Conservation (phyloP, 2,113 vertebrate species). For the Engraulis encrasicolus region DNA sequence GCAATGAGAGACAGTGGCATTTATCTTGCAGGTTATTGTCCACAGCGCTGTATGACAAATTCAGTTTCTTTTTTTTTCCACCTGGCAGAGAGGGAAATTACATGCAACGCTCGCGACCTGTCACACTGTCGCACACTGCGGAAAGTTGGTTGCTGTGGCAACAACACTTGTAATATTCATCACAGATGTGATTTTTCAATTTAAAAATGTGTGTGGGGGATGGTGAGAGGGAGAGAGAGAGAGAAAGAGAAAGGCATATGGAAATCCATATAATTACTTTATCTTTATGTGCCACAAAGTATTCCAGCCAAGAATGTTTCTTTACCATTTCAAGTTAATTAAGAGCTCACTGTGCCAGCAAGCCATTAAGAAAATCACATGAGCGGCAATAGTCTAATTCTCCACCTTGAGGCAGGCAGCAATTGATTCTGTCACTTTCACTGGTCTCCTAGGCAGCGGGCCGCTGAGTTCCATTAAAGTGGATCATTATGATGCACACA, state of each 20-base stretch:
- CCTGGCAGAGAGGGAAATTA: constrained; percentile 37
- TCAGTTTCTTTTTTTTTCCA: constrained; percentile 27
- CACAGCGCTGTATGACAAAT: constrained; percentile 13
- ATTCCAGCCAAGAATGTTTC: constrained; percentile 34
- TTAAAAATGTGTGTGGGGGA: too few species aligned
- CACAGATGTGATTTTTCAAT: constrained; percentile 29
- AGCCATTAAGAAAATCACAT: constrained; percentile 51
- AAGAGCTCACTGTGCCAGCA: constrained; percentile 52
- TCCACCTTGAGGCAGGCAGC: constrained; percentile 42
- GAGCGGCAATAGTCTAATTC: constrained; percentile 49
- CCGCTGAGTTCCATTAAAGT: constrained; percentile 48
- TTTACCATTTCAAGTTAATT: constrained; percentile 47
- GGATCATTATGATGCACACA: constrained; percentile 23
- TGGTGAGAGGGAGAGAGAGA: too few species aligned
- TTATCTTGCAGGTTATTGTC: constrained; percentile 29
- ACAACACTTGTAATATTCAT: constrained; percentile 33
- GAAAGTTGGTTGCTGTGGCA: constrained; percentile 34
- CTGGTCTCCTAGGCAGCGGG: constrained; percentile 29
- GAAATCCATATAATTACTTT: constrained; percentile 31
- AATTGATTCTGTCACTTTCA: constrained; percentile 57
- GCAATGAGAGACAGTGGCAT: constrained; percentile 27
- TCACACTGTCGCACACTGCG: constrained; percentile 23
- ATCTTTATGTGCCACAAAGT: constrained; percentile 14
- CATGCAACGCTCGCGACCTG: constrained; percentile 18
- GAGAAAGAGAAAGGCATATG: constrained; percentile 16